These are phyloP conservation scores for Oreonectes daqikongensis DNA, from an alignment of 2,797 vertebrate genomes.

Conservation along the genomic window DNA sequence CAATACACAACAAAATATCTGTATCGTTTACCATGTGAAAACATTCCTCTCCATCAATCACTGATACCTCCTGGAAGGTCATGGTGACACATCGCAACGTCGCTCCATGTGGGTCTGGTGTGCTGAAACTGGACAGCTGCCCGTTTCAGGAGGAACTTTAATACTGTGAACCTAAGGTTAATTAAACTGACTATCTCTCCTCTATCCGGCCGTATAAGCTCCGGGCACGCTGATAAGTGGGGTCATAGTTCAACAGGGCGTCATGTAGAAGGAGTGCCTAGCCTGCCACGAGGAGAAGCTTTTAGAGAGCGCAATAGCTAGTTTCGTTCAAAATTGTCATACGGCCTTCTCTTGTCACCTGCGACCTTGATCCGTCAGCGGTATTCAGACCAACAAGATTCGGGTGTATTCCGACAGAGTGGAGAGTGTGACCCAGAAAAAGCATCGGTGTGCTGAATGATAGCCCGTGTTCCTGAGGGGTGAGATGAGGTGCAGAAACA, in stretches of 20 bases:
- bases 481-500: slow-evolving; percentile 35
- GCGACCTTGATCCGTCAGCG: slow-evolving; percentile 36
- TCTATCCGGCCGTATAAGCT: slow-evolving; percentile 61
- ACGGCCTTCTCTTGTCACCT: slow-evolving; percentile 20
- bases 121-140: slow-evolving; percentile 65
- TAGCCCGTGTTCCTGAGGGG: slow-evolving; percentile 12
- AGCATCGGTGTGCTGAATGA: slow-evolving; percentile 18
- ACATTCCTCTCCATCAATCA: slow-evolving; percentile 20
- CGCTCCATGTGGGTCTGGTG: slow-evolving; percentile 8
- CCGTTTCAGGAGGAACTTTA: slow-evolving; percentile 66
- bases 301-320: background rate
- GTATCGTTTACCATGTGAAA: background rate
- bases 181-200: slow-evolving; percentile 76
- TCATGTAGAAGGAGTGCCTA: slow-evolving; percentile 69
- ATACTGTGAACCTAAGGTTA: slow-evolving; percentile 71
- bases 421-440: slow-evolving; percentile 31
- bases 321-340: slow-evolving; percentile 18
- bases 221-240: slow-evolving; percentile 67
- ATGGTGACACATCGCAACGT: slow-evolving; percentile 38
- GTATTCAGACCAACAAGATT: slow-evolving; percentile 24
- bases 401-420: background rate
- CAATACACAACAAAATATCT: background rate
- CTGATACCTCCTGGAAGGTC: slow-evolving; percentile 39
- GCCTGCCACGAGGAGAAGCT: slow-evolving; percentile 17
- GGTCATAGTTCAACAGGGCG: slow-evolving; percentile 66